phyloP scores from a whole-genome alignment of 2,888 invertebrate species.

The Leucophora obtusa region DNA sequence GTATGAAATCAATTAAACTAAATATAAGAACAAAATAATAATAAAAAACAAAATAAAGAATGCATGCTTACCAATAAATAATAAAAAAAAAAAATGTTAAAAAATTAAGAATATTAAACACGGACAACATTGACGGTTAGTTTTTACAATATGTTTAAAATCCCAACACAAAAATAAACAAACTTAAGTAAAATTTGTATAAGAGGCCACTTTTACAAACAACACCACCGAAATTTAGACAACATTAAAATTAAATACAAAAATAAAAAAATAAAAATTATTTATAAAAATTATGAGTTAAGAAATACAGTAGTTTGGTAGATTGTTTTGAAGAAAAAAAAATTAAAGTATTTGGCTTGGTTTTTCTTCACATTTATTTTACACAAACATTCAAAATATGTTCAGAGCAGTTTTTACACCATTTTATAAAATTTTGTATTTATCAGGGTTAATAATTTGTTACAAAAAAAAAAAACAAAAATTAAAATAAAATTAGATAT shows the following conservation, averaged over 20 bases:
- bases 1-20: constrained; percentile 21
- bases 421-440: constrained; percentile 21
- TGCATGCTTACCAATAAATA: constrained; percentile 19
- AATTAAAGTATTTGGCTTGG: constrained; percentile 41
- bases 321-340: constrained; percentile 12
- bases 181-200: background rate
- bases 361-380: constrained; percentile 21
- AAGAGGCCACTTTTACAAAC: constrained; percentile 34
- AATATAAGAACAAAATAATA: constrained; percentile 12
- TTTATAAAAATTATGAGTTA: too few species aligned
- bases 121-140: constrained; percentile 43
- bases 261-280: background rate
- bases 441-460: background rate
- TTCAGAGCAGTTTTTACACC: constrained; percentile 12
- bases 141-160: constrained; percentile 39
- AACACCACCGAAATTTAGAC: constrained; percentile 38
- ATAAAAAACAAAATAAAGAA: constrained; percentile 33
- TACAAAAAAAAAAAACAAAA: constrained; percentile 1
- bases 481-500: background rate
- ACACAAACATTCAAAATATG: constrained; percentile 25
- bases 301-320: background rate
- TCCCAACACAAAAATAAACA: constrained; percentile 4
- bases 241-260: constrained; percentile 42
- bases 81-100: constrained; percentile 7
- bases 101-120: constrained; percentile 6